These are phyloP conservation scores for Brachionus manjavacas DNA, from an alignment of 1,140 invertebrate species.

Conservation along the genomic window DNA sequence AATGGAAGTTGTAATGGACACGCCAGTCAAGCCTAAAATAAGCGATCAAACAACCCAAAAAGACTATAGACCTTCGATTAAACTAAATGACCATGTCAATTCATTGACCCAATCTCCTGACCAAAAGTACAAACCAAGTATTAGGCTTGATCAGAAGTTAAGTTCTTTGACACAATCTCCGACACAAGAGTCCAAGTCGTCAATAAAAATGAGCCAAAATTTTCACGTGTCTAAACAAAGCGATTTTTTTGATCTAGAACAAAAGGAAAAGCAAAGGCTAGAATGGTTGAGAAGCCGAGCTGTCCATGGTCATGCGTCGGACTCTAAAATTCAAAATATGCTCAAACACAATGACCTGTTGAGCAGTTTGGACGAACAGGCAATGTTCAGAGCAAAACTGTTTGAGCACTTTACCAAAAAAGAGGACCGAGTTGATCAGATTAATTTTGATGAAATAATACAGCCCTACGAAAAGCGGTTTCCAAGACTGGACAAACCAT, in stretches of 20 bases:
- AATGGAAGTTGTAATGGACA: neutral
- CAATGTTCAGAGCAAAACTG: neutral
- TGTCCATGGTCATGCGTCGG: neutral
- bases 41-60: neutral
- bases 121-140: neutral
- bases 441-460: slow-evolving; percentile 30
- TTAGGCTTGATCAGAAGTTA: neutral
- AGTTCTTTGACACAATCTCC: neutral
- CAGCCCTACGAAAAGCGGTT: neutral
- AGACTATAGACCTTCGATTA: neutral
- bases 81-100: neutral
- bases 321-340: slow-evolving; percentile 6
- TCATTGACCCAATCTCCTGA: neutral
- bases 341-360: neutral
- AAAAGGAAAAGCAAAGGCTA: neutral
- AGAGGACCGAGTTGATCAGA: slow-evolving; percentile 9
- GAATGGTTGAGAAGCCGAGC: neutral
- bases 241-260: neutral
- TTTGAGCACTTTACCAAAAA: slow-evolving; percentile 32
- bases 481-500: neutral
- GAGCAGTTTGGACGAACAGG: slow-evolving; percentile 15
- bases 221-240: slow-evolving; percentile 30
- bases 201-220: neutral
- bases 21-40: neutral
- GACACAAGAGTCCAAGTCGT: neutral